Conservation (phyloP, 1,140 invertebrate species). For the Rhyacophila brunnea region DNA sequence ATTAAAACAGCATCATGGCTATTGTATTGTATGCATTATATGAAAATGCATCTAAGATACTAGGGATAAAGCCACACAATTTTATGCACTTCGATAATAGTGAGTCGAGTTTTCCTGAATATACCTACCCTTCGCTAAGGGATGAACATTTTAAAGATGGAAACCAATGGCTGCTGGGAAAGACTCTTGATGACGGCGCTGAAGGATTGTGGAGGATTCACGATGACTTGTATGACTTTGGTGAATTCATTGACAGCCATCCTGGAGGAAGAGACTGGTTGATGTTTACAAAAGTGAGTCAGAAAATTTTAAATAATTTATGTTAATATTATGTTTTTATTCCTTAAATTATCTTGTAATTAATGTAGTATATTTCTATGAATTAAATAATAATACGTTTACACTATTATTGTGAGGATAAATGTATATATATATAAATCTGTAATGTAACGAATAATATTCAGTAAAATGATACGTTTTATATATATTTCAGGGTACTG, state of each 20-base stretch:
- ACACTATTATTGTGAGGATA: no score
- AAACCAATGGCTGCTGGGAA: constrained; percentile 63
- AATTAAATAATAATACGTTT: no score
- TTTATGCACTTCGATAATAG: background rate
- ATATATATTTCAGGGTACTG: constrained; percentile 55
- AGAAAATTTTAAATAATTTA: no score
- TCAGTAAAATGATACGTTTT: no score
- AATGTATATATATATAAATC: no score
- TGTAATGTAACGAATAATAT: no score
- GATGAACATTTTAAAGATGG: constrained; percentile 48
- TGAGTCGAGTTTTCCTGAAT: constrained; percentile 45
- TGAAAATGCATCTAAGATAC: no score
- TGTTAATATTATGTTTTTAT: no score
- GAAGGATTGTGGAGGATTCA: constrained; percentile 77
- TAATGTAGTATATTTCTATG: no score
- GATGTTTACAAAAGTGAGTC: constrained; percentile 61
- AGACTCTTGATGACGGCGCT: constrained; percentile 67
- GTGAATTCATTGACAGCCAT: constrained; percentile 65
- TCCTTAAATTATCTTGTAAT: no score
- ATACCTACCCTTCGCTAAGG: constrained; percentile 54
- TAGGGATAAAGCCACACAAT: background rate
- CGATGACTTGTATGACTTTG: constrained; percentile 74
- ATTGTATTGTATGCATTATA: no score
- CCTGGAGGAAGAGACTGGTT: constrained; percentile 83
- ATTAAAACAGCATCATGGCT: no score